These are phyloP conservation scores for Parnassius smintheus DNA, from an alignment of 2,888 invertebrate genomes.

Conservation along the genomic window DNA sequence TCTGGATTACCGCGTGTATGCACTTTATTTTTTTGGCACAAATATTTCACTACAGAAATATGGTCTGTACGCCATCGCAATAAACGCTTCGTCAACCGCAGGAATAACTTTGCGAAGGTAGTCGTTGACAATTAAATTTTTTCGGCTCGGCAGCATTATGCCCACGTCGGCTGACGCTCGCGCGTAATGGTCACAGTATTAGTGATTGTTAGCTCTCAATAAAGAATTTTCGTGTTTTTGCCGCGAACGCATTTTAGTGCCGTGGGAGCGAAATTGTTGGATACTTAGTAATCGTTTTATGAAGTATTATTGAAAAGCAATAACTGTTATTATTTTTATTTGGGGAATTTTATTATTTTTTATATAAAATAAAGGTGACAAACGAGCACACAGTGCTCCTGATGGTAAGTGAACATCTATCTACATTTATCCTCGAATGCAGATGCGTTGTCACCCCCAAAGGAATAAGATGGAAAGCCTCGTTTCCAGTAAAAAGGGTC, in stretches of 20 bases:
- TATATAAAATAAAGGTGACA: too few relatives aligned
- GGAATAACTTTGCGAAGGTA: neutral
- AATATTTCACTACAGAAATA: neutral
- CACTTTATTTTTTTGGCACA: conserved; percentile 31
- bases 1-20: conserved; percentile 41
- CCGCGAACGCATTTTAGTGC: conserved; percentile 28
- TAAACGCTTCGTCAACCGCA: neutral
- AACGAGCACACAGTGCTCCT: too few relatives aligned
- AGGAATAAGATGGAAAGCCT: too few relatives aligned
- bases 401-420: too few relatives aligned
- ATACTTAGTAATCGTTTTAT: conserved; percentile 10
- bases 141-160: conserved; percentile 45
- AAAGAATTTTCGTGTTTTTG: conserved; percentile 35
- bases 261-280: conserved; percentile 30
- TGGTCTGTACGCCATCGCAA: conserved; percentile 1
- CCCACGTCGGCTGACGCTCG: conserved; percentile 43
- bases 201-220: conserved; percentile 52
- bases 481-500: too few relatives aligned
- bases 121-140: conserved; percentile 39
- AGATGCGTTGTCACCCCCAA: too few relatives aligned
- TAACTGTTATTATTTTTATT: conserved; percentile 28
- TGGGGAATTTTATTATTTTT: too few relatives aligned
- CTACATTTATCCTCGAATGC: too few relatives aligned
- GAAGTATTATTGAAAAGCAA: conserved; percentile 8
- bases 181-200: conserved; percentile 54